Evolutionary conservation across 1,140 invertebrate species (phyloP).

Genomic region (Drosophila bipectinata): DNA sequence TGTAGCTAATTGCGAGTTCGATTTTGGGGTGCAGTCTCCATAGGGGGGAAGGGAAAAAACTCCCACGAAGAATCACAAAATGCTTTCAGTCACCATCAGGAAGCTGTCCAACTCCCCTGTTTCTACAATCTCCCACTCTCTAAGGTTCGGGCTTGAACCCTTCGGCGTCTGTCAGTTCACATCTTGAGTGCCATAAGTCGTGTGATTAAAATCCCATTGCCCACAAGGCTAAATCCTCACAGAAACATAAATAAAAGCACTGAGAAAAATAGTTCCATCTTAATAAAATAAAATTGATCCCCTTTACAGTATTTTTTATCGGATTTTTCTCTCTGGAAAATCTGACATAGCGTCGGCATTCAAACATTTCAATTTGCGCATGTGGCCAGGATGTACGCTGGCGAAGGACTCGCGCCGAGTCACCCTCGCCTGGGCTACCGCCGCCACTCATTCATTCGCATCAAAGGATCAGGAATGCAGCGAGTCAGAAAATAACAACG

Average conservation of each 20-base stretch:
- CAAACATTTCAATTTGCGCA: slow-evolving; percentile 83
- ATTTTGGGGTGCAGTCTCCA: slow-evolving; percentile 31
- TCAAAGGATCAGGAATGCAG: slow-evolving; percentile 84
- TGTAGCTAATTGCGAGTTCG: slow-evolving; percentile 81
- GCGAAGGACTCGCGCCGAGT: slow-evolving; percentile 45
- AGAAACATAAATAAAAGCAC: slow-evolving; percentile 23
- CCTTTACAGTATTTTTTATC: too few relatives aligned
- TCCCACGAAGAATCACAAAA: slow-evolving; percentile 80
- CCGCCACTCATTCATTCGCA: slow-evolving; percentile 78
- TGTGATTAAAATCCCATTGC: slow-evolving; percentile 84
- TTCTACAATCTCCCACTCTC: background rate
- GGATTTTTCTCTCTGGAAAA: background rate
- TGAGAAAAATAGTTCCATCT: background rate
- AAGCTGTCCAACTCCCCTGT: slow-evolving; percentile 51
- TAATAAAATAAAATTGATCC: background rate
- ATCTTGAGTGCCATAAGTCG: slow-evolving; percentile 84
- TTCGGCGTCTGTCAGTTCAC: slow-evolving; percentile 82
- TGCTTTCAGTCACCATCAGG: slow-evolving; percentile 73
- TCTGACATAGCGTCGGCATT: slow-evolving; percentile 59
- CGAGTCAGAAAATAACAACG: slow-evolving; percentile 84
- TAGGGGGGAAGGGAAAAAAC: slow-evolving; percentile 23
- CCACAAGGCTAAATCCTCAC: slow-evolving; percentile 78
- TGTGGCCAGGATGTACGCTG: slow-evolving; percentile 51
- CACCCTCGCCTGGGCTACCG: slow-evolving; percentile 55
- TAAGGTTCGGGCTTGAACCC: slow-evolving; percentile 47